Evolutionary conservation across 2,888 invertebrate species (phyloP), one percentile per base, ranked within the genome.

Genomic region (Hydrotaea diabolus): DNA sequence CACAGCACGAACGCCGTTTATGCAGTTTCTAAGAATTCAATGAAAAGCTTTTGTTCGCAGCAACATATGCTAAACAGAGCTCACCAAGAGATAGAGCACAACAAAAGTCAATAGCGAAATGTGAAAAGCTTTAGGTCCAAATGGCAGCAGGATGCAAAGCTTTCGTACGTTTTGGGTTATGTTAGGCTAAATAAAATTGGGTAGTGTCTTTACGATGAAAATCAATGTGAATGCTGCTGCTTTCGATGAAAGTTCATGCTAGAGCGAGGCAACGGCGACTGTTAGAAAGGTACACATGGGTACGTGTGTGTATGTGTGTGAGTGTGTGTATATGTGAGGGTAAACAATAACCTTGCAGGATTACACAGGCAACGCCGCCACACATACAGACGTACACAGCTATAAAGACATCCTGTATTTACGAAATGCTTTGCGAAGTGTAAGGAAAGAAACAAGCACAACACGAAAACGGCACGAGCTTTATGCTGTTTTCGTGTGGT

Each of bases 341-440:
- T 66, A 66, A 66, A 77, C 55, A 36, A 80, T 80, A 80, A 80
- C 80, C 83, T 84, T 80, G 80, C 80, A 84, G 74, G 59, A 59
- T 39, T 74, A 57, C 43, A 31, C 19, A 19, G 73, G 39, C 59
- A 57, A 11, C 55, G 69, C 69, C 46, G 49, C 69, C 49, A 49
- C 53, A 4, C 39, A 31, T 39, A 39, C 31, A 11, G 9, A 72
- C 17, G 53, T 17, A 46, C 19, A 21, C 43, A 69, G 55, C 39
- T 69, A 62, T 21, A 62, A 49, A 83, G 15, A 57, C 62, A 72
- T 73, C 55, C 64, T 76, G 64, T 76, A 36, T 75, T 71, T n/a
- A 69, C 49, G 26, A 26, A 77, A 81, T 77, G 77, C 66, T 81
- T 59, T 69, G 9, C 62, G 62, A 62, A 62, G 31, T 62, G 62